A percentile compares a stretch with the other conserved stretches of the same genome.
phyloP scores from a whole-genome alignment of 1,140 invertebrate species.

The Orchestia grillus region DNA sequence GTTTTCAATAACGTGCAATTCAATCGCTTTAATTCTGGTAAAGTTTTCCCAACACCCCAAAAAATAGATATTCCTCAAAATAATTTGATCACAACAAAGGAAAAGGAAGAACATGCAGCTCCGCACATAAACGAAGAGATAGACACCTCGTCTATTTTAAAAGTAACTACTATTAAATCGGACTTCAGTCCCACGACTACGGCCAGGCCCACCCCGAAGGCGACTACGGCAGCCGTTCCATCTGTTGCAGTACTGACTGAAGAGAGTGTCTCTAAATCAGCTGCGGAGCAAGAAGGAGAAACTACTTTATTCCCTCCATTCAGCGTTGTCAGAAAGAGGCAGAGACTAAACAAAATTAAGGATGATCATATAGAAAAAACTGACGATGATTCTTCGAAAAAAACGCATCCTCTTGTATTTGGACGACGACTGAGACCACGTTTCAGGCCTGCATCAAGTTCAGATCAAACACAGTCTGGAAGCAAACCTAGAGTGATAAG shows the following conservation, averaged over 20 bases:
- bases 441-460: not conserved
- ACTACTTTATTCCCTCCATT: slow-evolving; percentile 22
- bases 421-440: not conserved
- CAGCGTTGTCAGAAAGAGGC: not conserved
- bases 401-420: slow-evolving; percentile 49
- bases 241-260: too few species aligned
- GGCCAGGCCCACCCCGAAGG: not conserved
- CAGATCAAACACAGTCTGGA: slow-evolving; percentile 24
- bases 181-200: not conserved
- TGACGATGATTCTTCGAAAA: slow-evolving; percentile 6
- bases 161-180: not conserved
- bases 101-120: not conserved
- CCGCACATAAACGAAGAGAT: not conserved
- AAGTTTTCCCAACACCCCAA: not conserved
- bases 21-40: not conserved
- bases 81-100: not conserved
- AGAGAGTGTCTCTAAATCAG: not conserved
- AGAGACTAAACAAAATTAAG: not conserved
- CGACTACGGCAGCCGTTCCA: not conserved
- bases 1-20: not conserved
- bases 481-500: slow-evolving; percentile 14
- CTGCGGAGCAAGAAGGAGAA: not conserved
- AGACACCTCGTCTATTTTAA: not conserved
- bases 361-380: not conserved
- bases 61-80: slow-evolving; percentile 22